These are phyloP conservation scores for Drosophila albomicans DNA, from an alignment of 1,140 invertebrate species.

Conservation along the genomic window DNA sequence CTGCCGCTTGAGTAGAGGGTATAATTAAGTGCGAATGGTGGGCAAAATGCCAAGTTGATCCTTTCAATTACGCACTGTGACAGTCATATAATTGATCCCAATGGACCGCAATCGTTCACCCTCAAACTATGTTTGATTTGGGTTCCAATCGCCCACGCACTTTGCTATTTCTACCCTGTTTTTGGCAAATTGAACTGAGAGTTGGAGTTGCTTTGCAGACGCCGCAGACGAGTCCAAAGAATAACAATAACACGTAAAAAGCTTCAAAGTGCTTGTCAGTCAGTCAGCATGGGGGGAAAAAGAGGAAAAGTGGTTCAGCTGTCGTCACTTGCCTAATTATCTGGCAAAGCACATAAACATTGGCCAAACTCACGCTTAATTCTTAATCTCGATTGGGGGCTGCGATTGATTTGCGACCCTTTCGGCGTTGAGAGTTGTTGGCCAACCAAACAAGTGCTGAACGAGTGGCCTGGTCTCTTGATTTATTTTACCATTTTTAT, in stretches of 20 bases:
- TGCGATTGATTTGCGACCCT: slow-evolving; percentile 77
- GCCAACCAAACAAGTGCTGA: slow-evolving; percentile 36
- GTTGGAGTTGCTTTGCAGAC: background rate
- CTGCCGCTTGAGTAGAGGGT: background rate
- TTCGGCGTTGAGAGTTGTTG: slow-evolving; percentile 32
- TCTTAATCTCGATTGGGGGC: slow-evolving; percentile 41
- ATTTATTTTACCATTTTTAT: slow-evolving; percentile 58
- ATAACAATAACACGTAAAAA: slow-evolving; percentile 70
- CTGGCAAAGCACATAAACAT: slow-evolving; percentile 73
- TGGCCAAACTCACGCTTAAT: slow-evolving; percentile 50
- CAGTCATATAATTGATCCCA: slow-evolving; percentile 81
- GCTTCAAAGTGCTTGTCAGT: slow-evolving; percentile 30
- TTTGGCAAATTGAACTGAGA: slow-evolving; percentile 36
- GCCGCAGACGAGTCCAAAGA: slow-evolving; percentile 43
- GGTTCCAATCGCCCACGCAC: slow-evolving; percentile 60
- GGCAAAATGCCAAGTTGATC: slow-evolving; percentile 57
- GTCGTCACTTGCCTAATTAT: slow-evolving; percentile 76
- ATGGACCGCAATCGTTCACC: slow-evolving; percentile 56
- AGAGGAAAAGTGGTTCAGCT: slow-evolving; percentile 9
- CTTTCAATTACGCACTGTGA: slow-evolving; percentile 83
- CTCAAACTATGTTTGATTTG: slow-evolving; percentile 73
- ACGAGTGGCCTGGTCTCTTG: slow-evolving; percentile 43
- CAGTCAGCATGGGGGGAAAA: slow-evolving; percentile 3
- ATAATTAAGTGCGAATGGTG: slow-evolving; percentile 50
- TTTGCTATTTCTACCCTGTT: background rate